Evolutionary conservation across 2,113 vertebrate species (phyloP).

Genomic region (Xenotilapia flavipinnis): DNA sequence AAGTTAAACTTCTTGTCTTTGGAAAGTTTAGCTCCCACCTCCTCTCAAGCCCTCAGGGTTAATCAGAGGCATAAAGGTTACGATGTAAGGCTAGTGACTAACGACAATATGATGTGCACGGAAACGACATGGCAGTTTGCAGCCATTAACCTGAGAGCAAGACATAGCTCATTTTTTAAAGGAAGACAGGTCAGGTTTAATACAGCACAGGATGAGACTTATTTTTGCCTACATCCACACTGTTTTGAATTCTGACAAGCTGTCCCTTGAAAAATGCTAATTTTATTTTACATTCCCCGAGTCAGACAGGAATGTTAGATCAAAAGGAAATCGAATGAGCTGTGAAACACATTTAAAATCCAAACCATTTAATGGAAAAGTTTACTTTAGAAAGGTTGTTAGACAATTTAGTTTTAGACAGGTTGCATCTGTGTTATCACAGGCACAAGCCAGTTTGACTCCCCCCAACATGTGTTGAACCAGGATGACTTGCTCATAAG

Average conservation of each 20-base stretch:
- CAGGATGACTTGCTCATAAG: conserved; percentile 45
- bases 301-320: neutral
- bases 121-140: conserved; percentile 68
- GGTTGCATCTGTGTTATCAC: conserved; percentile 36
- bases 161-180: conserved; percentile 27
- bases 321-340: neutral
- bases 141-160: conserved; percentile 68
- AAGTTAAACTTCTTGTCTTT: conserved; percentile 39
- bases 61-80: conserved; percentile 86
- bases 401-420: conserved; percentile 1
- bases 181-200: conserved; percentile 27
- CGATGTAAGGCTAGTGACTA: conserved; percentile 80
- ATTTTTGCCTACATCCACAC: conserved; percentile 4
- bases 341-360: neutral
- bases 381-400: conserved; percentile 8
- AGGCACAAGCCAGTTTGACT: conserved; percentile 28
- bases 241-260: neutral
- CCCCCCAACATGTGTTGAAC: conserved; percentile 28
- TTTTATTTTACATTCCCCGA: neutral
- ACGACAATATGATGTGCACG: conserved; percentile 67
- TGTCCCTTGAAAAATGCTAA: neutral
- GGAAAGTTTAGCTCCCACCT: conserved; percentile 48
- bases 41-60: conserved; percentile 60
- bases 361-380: neutral
- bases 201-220: conserved; percentile 35